These are phyloP conservation scores for Geophilus truncorum DNA, from an alignment of 2,888 invertebrate species.

Conservation along the genomic window DNA sequence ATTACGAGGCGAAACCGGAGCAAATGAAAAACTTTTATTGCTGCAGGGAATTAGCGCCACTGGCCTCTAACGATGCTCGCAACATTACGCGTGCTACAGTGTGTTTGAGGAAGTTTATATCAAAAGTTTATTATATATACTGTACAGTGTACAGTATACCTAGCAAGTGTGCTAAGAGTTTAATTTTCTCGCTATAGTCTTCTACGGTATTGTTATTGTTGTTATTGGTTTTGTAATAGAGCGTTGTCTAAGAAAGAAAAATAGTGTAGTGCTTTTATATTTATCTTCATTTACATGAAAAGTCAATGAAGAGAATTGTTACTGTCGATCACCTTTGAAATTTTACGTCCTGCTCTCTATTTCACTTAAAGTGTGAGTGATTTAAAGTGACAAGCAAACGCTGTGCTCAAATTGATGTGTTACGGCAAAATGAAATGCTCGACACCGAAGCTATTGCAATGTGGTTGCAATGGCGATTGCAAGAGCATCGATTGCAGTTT, in stretches of 20 bases:
- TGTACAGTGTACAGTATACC: no score
- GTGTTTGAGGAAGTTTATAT: background rate
- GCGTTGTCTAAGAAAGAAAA: background rate
- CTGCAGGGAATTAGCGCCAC: constrained; percentile 27
- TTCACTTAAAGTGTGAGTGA: background rate
- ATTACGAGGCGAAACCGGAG: background rate
- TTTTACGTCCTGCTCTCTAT: background rate
- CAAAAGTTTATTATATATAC: background rate
- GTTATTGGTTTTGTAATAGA: background rate
- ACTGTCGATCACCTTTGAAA: background rate
- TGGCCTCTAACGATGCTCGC: constrained; percentile 20
- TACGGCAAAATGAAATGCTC: background rate
- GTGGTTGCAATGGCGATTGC: no score
- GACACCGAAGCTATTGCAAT: background rate
- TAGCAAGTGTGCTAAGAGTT: background rate
- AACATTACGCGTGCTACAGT: background rate
- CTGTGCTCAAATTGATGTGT: background rate
- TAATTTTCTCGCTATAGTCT: background rate
- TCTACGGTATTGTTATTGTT: background rate
- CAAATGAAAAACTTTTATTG: constrained; percentile 24
- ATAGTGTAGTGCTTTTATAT: no score
- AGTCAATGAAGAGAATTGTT: no score
- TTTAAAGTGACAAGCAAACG: background rate
- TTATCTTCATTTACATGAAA: background rate
- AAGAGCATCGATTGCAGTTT: no score